Base-by-base conservation (phyloP, 2,797 vertebrate genomes). In the Phrynocephalus vlangalii region DNA sequence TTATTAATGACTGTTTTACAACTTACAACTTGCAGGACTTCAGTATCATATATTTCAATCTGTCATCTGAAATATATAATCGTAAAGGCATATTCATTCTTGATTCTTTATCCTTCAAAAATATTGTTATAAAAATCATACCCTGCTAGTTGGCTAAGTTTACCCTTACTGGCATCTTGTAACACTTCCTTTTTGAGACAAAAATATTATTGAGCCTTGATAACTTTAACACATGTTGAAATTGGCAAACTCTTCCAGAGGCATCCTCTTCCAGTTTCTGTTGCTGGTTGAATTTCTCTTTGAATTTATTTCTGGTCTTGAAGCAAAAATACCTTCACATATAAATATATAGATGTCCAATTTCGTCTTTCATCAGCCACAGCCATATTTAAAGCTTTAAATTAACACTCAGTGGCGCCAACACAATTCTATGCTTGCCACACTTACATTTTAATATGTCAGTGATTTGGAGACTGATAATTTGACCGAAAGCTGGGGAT, bases 381-480 rank as follows among this genome's bases (percentile, higher is more conserved):
- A 87, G 91, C 82, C 5, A 90, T 92, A 86, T 91, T 94, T 94
- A 86, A 94, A 95, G 90, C 26, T 82, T 76, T 84, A 70, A 83
- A 66, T 90, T 92, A 93, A 91, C 90, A 90, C 89, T 94, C 86
- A 81, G 91, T 93, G 90, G 88, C 84, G 88, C 91, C 92, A 93
- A 94, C 91, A 91, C 91, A 94, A 93, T 85, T 90, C 88, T 92
- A 81, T 88, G 89, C 68, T 87, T 94, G 91, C 88, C 0, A 77
- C 89, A 90, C 93, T 88, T 93, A 93, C 26, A 93, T 88, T 94
- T 92, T 93, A 91, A 92, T 92, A 91, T 91, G 90, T 93, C 82
- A 77, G 67, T 28, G 76, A 92, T 89, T 84, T 88, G 90, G 89
- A 87, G 90, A 91, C 50, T 48, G 16, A 83, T 75, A 92, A 89